Percentiles rank a stretch among this genome's conserved stretches.
phyloP scores from a whole-genome alignment of 2,113 vertebrate species.

The Tragelaphus buxtoni region DNA sequence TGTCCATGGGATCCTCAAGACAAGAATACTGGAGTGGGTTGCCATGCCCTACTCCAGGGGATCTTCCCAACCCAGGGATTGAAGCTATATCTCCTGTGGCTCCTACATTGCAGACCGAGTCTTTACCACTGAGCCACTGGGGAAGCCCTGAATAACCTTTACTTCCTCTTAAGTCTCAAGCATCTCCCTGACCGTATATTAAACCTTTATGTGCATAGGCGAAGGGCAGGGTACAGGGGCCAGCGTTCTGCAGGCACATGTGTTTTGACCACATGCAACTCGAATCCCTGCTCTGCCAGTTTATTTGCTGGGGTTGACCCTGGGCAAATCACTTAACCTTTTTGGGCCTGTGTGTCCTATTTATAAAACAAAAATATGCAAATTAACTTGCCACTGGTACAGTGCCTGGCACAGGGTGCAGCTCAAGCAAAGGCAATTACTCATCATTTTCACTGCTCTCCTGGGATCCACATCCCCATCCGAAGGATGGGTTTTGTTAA shows the following conservation, averaged over 20 bases:
- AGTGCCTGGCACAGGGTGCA: background rate
- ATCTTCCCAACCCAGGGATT: background rate
- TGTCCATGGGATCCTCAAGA: background rate
- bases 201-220: background rate
- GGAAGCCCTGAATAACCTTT: background rate
- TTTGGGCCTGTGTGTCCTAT: background rate
- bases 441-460: background rate
- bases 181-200: fast-evolving
- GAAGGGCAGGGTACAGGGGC: background rate
- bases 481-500: background rate
- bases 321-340: background rate
- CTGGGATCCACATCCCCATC: background rate
- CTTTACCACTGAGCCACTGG: background rate
- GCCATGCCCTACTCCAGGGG: background rate
- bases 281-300: background rate
- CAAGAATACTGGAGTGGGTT: background rate
- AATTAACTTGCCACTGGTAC: background rate
- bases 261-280: background rate
- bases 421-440: background rate
- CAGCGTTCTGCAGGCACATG: fast-evolving
- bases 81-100: background rate
- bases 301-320: background rate
- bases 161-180: background rate
- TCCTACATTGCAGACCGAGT: background rate
- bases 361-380: background rate